Evolutionary conservation across 2,113 vertebrate species (phyloP).

Genomic region (Brachirus orientalis): DNA sequence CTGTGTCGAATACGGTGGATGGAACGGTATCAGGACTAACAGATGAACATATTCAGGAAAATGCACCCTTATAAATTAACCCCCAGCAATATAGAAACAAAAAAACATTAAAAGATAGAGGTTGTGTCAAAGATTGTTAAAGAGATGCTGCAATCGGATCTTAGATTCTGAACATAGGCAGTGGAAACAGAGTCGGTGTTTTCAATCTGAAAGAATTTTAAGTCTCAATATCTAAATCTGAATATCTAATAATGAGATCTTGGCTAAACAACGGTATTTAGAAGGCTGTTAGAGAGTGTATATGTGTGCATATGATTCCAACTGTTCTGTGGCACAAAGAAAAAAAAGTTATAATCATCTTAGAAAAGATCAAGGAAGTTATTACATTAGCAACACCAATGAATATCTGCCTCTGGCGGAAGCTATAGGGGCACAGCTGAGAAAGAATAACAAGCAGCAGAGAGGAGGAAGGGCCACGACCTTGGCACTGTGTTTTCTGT

Average conservation of each 20-base stretch:
- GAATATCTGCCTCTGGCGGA: background rate
- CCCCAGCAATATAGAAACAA: conserved; percentile 14
- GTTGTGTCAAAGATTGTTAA: too few relatives aligned
- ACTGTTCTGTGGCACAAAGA: background rate
- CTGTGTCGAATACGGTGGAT: background rate
- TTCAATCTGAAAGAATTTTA: too few relatives aligned
- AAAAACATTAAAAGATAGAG: too few relatives aligned
- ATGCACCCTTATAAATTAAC: conserved; percentile 14
- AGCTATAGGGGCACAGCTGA: background rate
- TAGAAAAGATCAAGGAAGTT: background rate
- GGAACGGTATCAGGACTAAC: too few relatives aligned
- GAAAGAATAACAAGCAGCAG: conserved; percentile 7
- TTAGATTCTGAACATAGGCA: too few relatives aligned
- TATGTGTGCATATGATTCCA: background rate
- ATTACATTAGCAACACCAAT: conserved; percentile 10
- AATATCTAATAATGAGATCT: conserved; percentile 31
- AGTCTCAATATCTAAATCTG: too few relatives aligned
- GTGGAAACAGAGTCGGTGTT: too few relatives aligned
- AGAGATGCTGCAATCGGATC: too few relatives aligned
- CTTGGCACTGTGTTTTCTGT: conserved; percentile 13
- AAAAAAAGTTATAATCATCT: background rate
- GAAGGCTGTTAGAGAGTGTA: conserved; percentile 16
- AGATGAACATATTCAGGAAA: too few relatives aligned
- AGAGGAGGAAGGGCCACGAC: conserved; percentile 5
- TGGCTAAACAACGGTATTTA: conserved; percentile 31